Evolutionary conservation across 2,797 vertebrate genomes (phyloP), one percentile per base, ranked within the genome.

Genomic region (Spinus pinus): DNA sequence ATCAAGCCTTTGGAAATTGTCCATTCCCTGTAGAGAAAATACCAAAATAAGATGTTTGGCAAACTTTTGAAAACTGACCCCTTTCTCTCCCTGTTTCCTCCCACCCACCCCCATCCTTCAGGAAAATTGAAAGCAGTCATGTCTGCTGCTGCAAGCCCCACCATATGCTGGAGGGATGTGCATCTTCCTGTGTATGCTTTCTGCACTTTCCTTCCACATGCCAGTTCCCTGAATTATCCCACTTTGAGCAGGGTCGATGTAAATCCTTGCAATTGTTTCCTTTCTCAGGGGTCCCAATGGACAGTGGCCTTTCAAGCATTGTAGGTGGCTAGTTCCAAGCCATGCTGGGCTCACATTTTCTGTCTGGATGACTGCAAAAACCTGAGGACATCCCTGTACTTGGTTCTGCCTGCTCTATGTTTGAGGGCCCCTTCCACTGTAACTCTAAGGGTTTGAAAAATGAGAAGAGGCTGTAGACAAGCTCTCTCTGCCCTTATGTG

Each of bases 31-130:
- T 60, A 70, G 77, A 95, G 31, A 94, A 91, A 91, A 79, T 69
- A 78, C 27, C 25, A 30, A 44, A 93, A 78, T 61, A 27, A 53
- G 71, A 57, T 71, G 27, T 50, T 88, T 77, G 53, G 57, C 67
- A 67, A 64, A 58, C 67, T 94, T 86, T 8, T 91, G 78, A 87
- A 94, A 92, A 93, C 74, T 82, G 88, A 92, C 78, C 86, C 37
- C 15, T 86, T 79, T 95, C 66, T 67, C 46, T 73, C 47, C 53
- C 16, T 39, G 4, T 79, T 90, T 84, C 64, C 14, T 91, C 33
- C 41, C 1, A 0, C 70, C 58, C 33, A 80, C 44, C 79, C 67
- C 33, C 22, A 35, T 80, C 57, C 56, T 92, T 86, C 49, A 67
- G 71, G 86, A 88, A 85, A 93, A 93, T 67, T 92, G 64, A 81